These are phyloP conservation scores for Petrophora chlorosata DNA, from an alignment of 2,888 invertebrate species.

Conservation along the genomic window DNA sequence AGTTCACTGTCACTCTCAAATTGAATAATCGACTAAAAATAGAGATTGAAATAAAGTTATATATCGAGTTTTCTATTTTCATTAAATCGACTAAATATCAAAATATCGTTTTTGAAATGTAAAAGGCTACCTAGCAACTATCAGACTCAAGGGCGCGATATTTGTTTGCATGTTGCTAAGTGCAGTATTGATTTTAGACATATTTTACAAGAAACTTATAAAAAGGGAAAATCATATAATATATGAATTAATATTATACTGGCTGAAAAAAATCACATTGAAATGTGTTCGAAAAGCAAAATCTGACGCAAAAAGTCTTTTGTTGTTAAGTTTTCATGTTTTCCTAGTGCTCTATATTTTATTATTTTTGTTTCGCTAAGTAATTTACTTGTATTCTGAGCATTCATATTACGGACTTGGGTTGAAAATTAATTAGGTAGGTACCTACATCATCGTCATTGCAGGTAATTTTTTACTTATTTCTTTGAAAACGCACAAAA, in stretches of 20 bases:
- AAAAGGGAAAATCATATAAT: neutral
- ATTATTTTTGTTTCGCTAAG: conserved; percentile 35
- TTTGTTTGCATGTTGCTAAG: conserved; percentile 69
- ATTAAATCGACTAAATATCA: neutral
- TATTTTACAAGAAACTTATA: neutral
- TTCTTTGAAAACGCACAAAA: too few relatives aligned
- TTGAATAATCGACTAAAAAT: too few relatives aligned
- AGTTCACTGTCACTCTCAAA: neutral
- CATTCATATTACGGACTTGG: too few relatives aligned
- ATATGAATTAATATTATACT: conserved; percentile 8
- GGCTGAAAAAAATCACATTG: conserved; percentile 20
- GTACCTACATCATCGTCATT: conserved; percentile 1
- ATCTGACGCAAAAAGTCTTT: conserved; percentile 44
- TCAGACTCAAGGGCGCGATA: conserved; percentile 54
- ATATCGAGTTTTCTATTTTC: too few relatives aligned
- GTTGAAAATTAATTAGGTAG: too few relatives aligned
- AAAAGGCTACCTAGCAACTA: conserved; percentile 35
- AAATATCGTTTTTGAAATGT: too few relatives aligned
- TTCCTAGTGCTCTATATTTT: conserved; percentile 46
- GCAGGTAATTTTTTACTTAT: conserved; percentile 7
- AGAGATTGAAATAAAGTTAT: too few relatives aligned
- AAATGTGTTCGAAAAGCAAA: conserved; percentile 50
- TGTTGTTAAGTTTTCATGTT: conserved; percentile 36
- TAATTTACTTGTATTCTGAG: conserved; percentile 20
- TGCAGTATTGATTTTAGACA: conserved; percentile 68